Percentiles rank a stretch among this genome's conserved stretches.
Evolutionary conservation across 2,113 vertebrate genomes (phyloP).

Genomic region (Proteles cristata): DNA sequence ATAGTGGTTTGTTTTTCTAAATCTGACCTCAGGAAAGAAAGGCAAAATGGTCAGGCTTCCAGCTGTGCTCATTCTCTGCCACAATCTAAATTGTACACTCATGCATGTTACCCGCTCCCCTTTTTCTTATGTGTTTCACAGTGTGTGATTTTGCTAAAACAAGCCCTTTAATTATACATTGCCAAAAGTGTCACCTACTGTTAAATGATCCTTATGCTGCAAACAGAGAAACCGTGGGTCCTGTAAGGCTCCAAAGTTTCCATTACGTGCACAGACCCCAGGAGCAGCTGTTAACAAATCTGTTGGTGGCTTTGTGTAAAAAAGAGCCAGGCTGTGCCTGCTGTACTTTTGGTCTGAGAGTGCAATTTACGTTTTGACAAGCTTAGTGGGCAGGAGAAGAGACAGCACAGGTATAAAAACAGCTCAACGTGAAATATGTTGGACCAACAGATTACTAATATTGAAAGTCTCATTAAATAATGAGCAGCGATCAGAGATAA

Average conservation of each 20-base stretch:
- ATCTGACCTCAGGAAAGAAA: background rate
- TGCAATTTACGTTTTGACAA: constrained; percentile 18
- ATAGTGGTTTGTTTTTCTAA: constrained; percentile 9
- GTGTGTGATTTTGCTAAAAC: constrained; percentile 56
- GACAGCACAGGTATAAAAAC: constrained; percentile 28
- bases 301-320: constrained; percentile 46
- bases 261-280: constrained; percentile 54
- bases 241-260: constrained; percentile 71
- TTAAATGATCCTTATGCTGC: constrained; percentile 68
- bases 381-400: constrained; percentile 41
- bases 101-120: background rate
- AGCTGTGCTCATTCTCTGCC: constrained; percentile 34
- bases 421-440: constrained; percentile 5
- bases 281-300: constrained; percentile 78
- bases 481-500: background rate
- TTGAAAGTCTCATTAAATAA: background rate
- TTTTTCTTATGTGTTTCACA: constrained; percentile 66
- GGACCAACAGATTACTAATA: background rate
- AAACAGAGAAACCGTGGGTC: constrained; percentile 57
- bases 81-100: background rate
- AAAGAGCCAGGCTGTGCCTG: constrained; percentile 68
- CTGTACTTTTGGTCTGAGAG: constrained; percentile 69
- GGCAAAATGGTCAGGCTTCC: background rate
- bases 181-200: constrained; percentile 68
- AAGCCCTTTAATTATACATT: constrained; percentile 62